These are phyloP conservation scores for Acanthaster planci DNA, from an alignment of 35 echinoderm and acorn worm species.

Conservation along the genomic window DNA sequence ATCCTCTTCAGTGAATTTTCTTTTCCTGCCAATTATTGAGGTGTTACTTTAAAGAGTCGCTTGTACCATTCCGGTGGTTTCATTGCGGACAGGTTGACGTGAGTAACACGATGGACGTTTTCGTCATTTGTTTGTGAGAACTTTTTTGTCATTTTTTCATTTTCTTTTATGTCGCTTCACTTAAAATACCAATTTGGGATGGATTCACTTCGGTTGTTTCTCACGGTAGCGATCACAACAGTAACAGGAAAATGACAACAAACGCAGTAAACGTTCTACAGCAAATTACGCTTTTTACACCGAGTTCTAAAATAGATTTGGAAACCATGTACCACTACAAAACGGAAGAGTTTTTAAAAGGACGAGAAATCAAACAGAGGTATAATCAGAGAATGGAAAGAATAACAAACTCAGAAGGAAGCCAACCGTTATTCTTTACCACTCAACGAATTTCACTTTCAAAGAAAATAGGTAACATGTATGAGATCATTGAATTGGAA, in stretches of 20 bases:
- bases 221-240: background rate
- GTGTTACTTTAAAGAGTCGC: constrained; percentile 28
- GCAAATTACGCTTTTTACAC: no score
- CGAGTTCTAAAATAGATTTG: background rate
- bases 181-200: constrained; percentile 23
- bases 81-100: background rate
- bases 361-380: no score
- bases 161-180: background rate
- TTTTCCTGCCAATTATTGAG: background rate
- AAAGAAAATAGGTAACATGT: no score
- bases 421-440: no score
- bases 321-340: background rate
- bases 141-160: background rate
- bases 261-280: background rate
- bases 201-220: background rate
- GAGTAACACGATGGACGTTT: background rate
- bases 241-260: background rate
- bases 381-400: no score
- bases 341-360: no score
- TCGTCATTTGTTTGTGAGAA: no score
- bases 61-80: background rate
- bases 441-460: no score
- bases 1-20: background rate
- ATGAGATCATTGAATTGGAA: no score
- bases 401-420: no score